phyloP scores from a whole-genome alignment of 2,888 invertebrate genomes.

The Drosophila mayaguana region DNA sequence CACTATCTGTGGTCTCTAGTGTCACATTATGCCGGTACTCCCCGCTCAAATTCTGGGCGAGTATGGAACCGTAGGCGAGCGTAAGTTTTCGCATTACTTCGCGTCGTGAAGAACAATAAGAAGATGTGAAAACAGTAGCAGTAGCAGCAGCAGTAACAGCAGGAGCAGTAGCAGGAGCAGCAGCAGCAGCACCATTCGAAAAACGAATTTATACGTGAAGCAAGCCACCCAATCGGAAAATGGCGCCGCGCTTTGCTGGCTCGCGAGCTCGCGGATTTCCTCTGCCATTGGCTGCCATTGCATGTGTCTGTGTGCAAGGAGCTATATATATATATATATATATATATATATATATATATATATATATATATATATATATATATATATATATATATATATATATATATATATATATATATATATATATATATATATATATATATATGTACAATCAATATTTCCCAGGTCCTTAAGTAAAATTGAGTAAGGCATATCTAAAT shows the following conservation, averaged over 20 bases:
- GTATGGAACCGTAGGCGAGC: not conserved
- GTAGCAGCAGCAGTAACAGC: not conserved
- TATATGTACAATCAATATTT: not conserved
- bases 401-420: no score
- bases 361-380: not conserved
- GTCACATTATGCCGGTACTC: not conserved
- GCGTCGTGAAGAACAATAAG: not conserved
- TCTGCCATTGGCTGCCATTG: conserved; percentile 5
- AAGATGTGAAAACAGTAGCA: not conserved
- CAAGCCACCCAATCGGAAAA: conserved; percentile 7
- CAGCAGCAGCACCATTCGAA: not conserved
- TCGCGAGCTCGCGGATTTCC: not conserved
- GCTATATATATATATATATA: not conserved
- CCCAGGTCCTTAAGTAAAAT: not conserved
- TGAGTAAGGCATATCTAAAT: not conserved
- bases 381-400: not conserved
- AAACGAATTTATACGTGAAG: not conserved
- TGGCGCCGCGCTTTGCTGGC: not conserved
- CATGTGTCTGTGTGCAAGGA: not conserved
- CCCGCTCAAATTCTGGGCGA: not conserved
- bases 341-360: conserved; percentile 1
- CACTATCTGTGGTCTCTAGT: no score
- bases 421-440: conserved; percentile 1
- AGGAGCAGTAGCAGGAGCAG: not conserved
- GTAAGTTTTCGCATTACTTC: not conserved